Base-by-base conservation (phyloP, 2,797 vertebrate genomes). In the Simalia tracyae region DNA sequence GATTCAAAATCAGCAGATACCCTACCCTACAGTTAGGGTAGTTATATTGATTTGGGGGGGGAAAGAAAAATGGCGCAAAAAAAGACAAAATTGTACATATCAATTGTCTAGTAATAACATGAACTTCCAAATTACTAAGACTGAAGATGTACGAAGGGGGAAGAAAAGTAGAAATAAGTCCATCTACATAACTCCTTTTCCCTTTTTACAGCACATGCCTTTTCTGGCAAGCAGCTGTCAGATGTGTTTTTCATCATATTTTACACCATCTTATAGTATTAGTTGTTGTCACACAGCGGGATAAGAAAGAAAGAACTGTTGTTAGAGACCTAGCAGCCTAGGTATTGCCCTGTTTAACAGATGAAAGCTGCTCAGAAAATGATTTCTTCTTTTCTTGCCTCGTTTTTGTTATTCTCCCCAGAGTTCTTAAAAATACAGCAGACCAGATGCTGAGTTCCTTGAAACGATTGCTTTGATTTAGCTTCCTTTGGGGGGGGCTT, bases 261-360 rank as follows among this genome's bases (percentile, higher is more conserved):
- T 72, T 88, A 31, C 17, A 19, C 28, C 7, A 6, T 31, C 9
- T 26, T 63, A 63, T 17, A 56, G 59, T 31, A 36, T 64, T 66
- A 24, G 14, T 26, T 92, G 15, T n/a, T 86, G 54, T 28, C 17
- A 59, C 31, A 46, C 87, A 66, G 12, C 5, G 15, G 54, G 76
- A 60, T 11, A 61, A 66, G 60, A 56, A 93, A 96, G 95, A 95
- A 94, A 92, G 60, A 0, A 92, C 92, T 93, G 87, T 81, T 94
- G 90, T 95, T 93, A 57, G 31, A 36, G 90, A 92, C 93, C 89
- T 59, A 61, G 94, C 64, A 46, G 89, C 86, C 95, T 19, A 3
- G 5, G 81, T 92, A 94, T 90, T 84, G 86, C 85, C 59, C 84
- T 89, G 54, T 93, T 90, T 89, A 60, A n/a, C 66, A 90, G 92